A percentile compares a stretch with the other conserved stretches of the same genome.
Evolutionary conservation across 2,888 invertebrate species (phyloP).

Genomic region (Amphipoea lucens): DNA sequence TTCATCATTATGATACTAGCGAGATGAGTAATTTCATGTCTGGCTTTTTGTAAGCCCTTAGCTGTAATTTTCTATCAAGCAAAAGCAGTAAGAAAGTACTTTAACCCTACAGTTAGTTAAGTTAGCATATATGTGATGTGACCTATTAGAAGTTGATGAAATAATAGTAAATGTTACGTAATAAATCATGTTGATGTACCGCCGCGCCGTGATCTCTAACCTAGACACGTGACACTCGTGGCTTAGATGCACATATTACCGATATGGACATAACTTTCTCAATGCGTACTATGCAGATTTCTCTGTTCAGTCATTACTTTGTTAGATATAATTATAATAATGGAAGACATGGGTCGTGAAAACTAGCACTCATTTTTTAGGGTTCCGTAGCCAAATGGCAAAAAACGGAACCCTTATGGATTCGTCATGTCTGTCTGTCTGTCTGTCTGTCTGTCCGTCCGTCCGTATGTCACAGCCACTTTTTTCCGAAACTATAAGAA

Average conservation of each 20-base stretch:
- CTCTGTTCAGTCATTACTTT: neutral
- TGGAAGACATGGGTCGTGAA: neutral
- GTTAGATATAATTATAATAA: neutral
- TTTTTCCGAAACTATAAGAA: too few relatives aligned
- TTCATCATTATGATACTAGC: neutral
- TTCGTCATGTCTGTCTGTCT: too few relatives aligned
- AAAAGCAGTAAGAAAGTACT: neutral
- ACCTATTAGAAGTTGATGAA: slow-evolving; percentile 34
- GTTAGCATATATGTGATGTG: neutral
- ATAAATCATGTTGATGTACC: slow-evolving; percentile 38
- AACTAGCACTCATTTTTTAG: neutral
- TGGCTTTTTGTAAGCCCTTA: neutral
- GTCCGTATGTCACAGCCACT: too few relatives aligned
- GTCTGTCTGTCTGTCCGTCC: too few relatives aligned
- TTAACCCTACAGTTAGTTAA: neutral
- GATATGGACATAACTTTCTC: slow-evolving; percentile 6
- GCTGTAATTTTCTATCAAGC: neutral
- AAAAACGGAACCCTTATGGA: too few relatives aligned
- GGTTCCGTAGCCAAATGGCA: too few relatives aligned
- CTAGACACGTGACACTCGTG: slow-evolving; percentile 25
- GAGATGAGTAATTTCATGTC: neutral
- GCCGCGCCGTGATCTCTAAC: slow-evolving; percentile 40
- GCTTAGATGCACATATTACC: neutral
- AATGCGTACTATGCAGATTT: neutral
- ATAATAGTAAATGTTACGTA: slow-evolving; percentile 34